Base-by-base conservation (phyloP, 1,140 invertebrate genomes). In the Paraescarpia echinospica region DNA sequence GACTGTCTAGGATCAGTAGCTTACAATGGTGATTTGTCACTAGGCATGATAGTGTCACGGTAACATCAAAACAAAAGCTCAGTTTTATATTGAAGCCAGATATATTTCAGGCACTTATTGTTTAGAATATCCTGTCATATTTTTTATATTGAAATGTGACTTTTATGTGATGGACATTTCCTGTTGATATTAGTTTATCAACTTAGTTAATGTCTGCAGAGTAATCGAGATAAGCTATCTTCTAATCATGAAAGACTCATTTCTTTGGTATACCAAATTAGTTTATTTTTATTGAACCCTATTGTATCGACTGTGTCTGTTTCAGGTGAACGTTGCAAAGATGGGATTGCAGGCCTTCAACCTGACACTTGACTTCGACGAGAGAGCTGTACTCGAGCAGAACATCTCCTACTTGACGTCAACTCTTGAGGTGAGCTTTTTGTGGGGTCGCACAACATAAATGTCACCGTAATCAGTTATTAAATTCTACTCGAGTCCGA, bases 341-440 rank as follows among this genome's bases (percentile, higher is more conserved):
- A 93, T 96, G 48, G 98, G 98, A 1, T 94, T 97, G 1, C 97
- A 97, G 93, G 98, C 98, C 0, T 96, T 99, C 88, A 97, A 98
- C 93, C 96, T 98, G 35, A 98, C 97, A 0, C 96, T 98, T 92
- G 98, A 98, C 93, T 99, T 99, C 96, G 97, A 99, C 95, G 99
- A 99, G 96, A 97, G 97, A 14, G 96, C 97, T 92, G 97, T 99
- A 90, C 96, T 99, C 6, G 95, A 96, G 12, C 96, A 97, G 91
- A 99, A 98, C 95, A 96, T 97, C 77, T 97, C 97, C 27, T 99
- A 99, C 95, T 96, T 99, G 88, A 96, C 97, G 14, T 97, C 97
- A 94, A 99, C 98, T 27, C 96, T 99, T 91, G 98, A 99, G 96
- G 98, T 99, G 96, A 97, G 97, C 35, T 90, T 90, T 33, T 77